phyloP scores from a whole-genome alignment of 2,797 vertebrate genomes.

The Melanotaenia boesemani region DNA sequence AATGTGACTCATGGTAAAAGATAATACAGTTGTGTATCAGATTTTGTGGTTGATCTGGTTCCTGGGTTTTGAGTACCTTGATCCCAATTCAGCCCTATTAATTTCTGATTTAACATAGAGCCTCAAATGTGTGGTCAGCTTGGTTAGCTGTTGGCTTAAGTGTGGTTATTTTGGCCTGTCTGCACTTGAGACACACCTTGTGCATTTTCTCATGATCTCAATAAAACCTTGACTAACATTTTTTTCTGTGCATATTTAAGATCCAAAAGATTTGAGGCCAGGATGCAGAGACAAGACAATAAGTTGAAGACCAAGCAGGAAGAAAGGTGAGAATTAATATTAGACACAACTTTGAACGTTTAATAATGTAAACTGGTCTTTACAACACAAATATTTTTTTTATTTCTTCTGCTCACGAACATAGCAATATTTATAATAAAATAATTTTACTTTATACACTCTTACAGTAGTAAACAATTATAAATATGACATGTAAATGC shows the following conservation, averaged over 20 bases:
- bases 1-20: not conserved
- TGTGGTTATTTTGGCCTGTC: slow-evolving; percentile 2
- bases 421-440: not conserved
- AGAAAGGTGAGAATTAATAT: slow-evolving; percentile 84
- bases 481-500: no score
- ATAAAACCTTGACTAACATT: not conserved
- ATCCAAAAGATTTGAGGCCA: slow-evolving; percentile 81
- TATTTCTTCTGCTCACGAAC: not conserved
- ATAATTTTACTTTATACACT: not conserved
- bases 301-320: slow-evolving; percentile 88
- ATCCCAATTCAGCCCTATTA: not conserved
- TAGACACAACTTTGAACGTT: not conserved
- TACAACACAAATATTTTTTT: not conserved
- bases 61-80: no score
- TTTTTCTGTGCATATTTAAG: slow-evolving; percentile 66
- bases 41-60: no score
- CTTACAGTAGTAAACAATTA: no score
- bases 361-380: not conserved
- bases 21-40: no score
- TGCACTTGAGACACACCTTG: not conserved
- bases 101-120: not conserved
- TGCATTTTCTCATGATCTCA: not conserved
- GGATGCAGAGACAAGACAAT: slow-evolving; percentile 82
- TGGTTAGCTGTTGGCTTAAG: not conserved
- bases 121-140: not conserved